Base-by-base conservation (phyloP, 2,888 invertebrate species). In the Emmelina monodactyla region DNA sequence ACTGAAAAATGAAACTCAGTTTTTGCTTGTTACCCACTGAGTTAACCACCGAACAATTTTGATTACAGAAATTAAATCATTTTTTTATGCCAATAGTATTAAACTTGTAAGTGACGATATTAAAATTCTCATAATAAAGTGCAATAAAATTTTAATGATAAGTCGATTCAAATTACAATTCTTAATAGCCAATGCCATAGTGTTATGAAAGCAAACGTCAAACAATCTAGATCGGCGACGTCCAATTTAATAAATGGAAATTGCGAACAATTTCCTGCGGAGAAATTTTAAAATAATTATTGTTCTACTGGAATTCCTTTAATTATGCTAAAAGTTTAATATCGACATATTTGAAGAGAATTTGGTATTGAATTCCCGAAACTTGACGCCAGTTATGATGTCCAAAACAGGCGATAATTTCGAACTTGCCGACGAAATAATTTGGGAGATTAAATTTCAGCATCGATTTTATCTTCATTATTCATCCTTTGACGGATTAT, bases 371-470 rank as follows among this genome's bases (percentile, higher is more conserved):
- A 25, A 25, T 10, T 25, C 25, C 11, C 11, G 25, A 25, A 25
- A 25, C 3, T 7, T 11, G 4, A 25, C 25, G 11, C 25, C 25
- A 25, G n/a, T 25, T 19, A n/a, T 25, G 25, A 11, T 25, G 25
- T 25, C 25, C 25, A 25, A 25, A 25, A 25, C 25, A 25, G 11
- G 25, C 25, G 25, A 25, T 25, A 25, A 25, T n/a, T 25, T n/a
- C n/a, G n/a, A n/a, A n/a, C n/a, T n/a, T 25, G 3, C 11, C n/a
- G 11, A 25, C n/a, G 5, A 25, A 25, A 25, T 25, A 25, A 25
- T 25, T 25, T 10, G 25, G 25, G 25, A 25, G 25, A 25, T 25
- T 25, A 10, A 4, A 25, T 25, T 25, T 25, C 25, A 25, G 25
- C 3, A 10, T 25, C n/a, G 25, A 25, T 25, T 25, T 25, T 4